Percentiles rank a stretch among this genome's conserved stretches.
Evolutionary conservation across 2,797 vertebrate genomes (phyloP).

Genomic region (Tapera naevia): DNA sequence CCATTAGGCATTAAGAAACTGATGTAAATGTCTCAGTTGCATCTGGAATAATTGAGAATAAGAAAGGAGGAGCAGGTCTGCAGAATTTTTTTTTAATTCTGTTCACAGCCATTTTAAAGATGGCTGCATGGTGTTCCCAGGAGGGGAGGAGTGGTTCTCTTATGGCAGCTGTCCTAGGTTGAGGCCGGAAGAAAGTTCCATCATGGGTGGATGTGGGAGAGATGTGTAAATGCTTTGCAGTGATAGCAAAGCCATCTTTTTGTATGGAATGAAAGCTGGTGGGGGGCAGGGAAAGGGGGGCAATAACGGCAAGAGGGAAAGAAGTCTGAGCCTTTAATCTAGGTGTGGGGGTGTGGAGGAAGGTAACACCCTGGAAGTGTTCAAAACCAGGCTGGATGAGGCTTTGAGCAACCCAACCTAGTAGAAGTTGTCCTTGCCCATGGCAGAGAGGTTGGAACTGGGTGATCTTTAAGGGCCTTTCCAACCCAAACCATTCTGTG

Average conservation of each 20-base stretch:
- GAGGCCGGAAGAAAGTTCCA: not conserved
- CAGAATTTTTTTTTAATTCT: not conserved
- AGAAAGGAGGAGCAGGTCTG: not conserved
- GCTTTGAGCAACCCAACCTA: too few species aligned
- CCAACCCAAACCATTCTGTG: too few species aligned
- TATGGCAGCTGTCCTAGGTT: not conserved
- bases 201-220: not conserved
- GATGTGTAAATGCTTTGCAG: too few species aligned
- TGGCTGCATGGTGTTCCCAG: accelerated
- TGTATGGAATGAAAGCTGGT: not conserved
- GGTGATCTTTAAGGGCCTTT: too few species aligned
- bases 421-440: too few species aligned
- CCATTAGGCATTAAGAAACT: not conserved
- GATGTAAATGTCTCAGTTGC: not conserved
- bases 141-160: not conserved
- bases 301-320: not conserved
- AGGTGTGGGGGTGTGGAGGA: not conserved
- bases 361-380: not conserved
- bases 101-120: not conserved
- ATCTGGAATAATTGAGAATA: not conserved
- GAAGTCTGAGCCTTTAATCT: not conserved
- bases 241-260: accelerated
- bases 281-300: too few species aligned
- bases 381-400: too few species aligned
- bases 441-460: too few species aligned